phyloP scores from a whole-genome alignment of 2,888 invertebrate species.

The Stramonita haemastoma region DNA sequence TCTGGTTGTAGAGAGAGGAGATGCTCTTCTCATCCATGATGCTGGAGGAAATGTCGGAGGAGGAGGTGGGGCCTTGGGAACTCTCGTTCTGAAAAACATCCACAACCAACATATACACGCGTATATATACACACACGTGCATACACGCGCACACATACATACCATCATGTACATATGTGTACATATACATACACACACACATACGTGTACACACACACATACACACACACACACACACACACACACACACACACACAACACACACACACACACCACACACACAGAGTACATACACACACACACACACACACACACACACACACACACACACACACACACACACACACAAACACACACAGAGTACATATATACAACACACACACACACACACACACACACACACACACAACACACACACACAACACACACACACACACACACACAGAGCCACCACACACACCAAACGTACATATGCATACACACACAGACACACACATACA shows the following conservation, averaged over 20 bases:
- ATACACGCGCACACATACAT: neutral
- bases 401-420: no score
- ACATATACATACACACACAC: neutral
- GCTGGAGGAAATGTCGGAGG: neutral
- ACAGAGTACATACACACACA: no score
- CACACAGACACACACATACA: no score
- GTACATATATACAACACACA: no score
- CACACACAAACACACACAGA: no score
- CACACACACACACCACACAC: neutral
- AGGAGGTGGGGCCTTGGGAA: neutral
- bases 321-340: no score
- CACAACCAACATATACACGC: neutral
- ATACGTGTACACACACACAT: neutral
- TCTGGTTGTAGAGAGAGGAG: neutral
- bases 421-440: neutral
- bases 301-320: no score
- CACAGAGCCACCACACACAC: no score
- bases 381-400: no score
- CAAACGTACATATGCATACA: no score
- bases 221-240: no score
- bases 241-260: neutral
- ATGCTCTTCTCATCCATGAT: constrained; percentile 8
- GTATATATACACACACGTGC: neutral
- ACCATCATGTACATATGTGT: no score
- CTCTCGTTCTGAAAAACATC: neutral